Evolutionary conservation across 2,797 vertebrate genomes (phyloP).

Genomic region (Syngnathus rostellatus): DNA sequence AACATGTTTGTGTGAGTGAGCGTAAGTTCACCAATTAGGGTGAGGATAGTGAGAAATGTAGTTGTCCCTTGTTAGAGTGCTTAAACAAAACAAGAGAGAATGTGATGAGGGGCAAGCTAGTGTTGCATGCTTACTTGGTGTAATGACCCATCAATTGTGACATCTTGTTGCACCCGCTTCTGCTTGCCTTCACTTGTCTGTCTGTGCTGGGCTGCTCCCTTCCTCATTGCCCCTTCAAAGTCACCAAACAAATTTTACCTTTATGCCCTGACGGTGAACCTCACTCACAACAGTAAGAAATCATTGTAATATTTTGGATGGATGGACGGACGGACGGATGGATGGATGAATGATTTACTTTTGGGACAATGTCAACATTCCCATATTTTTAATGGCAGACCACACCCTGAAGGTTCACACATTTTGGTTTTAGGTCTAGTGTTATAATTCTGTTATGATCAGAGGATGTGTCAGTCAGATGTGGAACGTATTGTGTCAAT

Average conservation of each 20-base stretch:
- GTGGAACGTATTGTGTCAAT: background rate
- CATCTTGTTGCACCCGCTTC: constrained; percentile 93
- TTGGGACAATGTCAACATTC: too few species aligned
- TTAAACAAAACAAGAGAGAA: constrained; percentile 54
- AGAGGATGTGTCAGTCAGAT: background rate
- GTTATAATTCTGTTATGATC: background rate
- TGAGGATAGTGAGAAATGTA: constrained; percentile 28
- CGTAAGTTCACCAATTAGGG: constrained; percentile 37
- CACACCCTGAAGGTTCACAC: too few species aligned
- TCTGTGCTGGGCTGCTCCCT: constrained; percentile 46
- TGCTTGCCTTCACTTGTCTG: constrained; percentile 91
- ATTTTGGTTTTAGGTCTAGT: background rate
- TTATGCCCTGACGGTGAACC: constrained; percentile 7
- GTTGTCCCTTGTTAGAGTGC: constrained; percentile 29
- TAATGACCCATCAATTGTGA: constrained; percentile 89
- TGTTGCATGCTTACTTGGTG: constrained; percentile 84
- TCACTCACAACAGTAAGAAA: constrained; percentile 47
- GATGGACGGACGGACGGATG: too few species aligned
- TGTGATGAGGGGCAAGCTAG: constrained; percentile 65
- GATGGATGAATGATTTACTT: background rate
- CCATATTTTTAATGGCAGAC: too few species aligned
- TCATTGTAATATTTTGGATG: background rate
- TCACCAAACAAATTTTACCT: constrained; percentile 31
- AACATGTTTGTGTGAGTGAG: constrained; percentile 47
- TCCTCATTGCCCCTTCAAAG: constrained; percentile 46